These are phyloP conservation scores for Cenopis cana DNA, from an alignment of 2,888 invertebrate species.

Conservation along the genomic window DNA sequence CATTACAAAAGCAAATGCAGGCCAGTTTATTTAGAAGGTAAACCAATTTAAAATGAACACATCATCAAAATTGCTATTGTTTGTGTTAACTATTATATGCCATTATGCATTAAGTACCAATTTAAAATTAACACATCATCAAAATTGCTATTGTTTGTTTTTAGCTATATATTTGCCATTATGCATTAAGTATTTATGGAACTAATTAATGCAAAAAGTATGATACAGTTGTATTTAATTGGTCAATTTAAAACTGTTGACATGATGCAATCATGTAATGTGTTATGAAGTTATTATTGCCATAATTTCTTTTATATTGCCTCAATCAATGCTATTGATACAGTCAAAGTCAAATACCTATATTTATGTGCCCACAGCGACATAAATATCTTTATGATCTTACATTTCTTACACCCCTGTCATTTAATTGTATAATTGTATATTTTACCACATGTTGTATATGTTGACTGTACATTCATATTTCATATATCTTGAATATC, in stretches of 20 bases:
- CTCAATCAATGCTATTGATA: neutral
- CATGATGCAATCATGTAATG: slow-evolving; percentile 1
- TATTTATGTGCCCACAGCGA: too few relatives aligned
- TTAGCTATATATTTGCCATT: neutral
- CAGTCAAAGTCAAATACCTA: too few relatives aligned
- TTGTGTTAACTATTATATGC: neutral
- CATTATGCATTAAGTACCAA: neutral
- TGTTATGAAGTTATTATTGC: neutral
- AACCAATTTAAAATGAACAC: slow-evolving; percentile 15
- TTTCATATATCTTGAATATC: too few relatives aligned
- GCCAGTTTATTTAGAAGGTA: slow-evolving; percentile 27
- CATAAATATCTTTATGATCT: too few relatives aligned
- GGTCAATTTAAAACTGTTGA: neutral
- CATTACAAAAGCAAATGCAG: slow-evolving; percentile 32
- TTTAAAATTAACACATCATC: slow-evolving; percentile 11
- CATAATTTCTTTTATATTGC: neutral
- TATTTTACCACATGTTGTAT: too few relatives aligned
- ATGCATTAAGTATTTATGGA: neutral
- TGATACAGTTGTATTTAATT: neutral
- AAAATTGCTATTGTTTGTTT: slow-evolving; percentile 1
- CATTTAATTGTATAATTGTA: too few relatives aligned
- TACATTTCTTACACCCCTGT: too few relatives aligned
- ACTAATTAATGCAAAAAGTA: neutral
- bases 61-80: slow-evolving; percentile 3
- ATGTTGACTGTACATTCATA: too few relatives aligned